phyloP scores from a whole-genome alignment of 2,888 invertebrate species.

The Escarpia spicata region DNA sequence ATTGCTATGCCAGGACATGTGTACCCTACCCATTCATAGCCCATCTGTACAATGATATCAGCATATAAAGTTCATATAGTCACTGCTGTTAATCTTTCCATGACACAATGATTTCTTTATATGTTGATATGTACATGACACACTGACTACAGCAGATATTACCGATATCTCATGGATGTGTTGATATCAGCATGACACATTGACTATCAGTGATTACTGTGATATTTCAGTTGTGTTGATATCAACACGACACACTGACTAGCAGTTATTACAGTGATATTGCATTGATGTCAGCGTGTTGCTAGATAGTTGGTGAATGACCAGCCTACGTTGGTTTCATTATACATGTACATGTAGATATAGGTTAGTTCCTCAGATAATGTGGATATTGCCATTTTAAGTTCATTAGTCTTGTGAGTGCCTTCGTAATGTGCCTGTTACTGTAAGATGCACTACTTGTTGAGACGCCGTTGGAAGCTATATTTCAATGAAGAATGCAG shows the following conservation, averaged over 20 bases:
- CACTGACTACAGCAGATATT: too few relatives aligned
- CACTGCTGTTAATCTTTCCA: too few relatives aligned
- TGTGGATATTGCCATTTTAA: background rate
- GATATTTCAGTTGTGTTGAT: background rate
- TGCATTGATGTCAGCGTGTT: background rate
- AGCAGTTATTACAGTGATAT: background rate
- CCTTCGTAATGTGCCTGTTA: background rate
- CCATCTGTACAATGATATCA: background rate
- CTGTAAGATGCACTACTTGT: background rate
- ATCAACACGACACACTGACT: background rate
- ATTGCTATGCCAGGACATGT: background rate
- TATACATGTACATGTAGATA: background rate
- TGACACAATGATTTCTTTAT: too few relatives aligned
- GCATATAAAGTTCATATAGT: background rate
- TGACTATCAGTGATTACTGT: background rate
- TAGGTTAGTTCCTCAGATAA: background rate
- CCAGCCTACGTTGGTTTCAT: background rate
- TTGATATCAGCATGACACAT: background rate
- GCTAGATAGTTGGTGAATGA: background rate
- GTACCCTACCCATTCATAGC: background rate
- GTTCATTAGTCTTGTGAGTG: background rate
- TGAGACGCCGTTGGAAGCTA: background rate
- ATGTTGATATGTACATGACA: too few relatives aligned
- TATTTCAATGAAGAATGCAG: background rate
- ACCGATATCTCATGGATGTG: background rate